Evolutionary conservation across 2,888 invertebrate genomes (phyloP).

Genomic region (Lithophane leautieri): DNA sequence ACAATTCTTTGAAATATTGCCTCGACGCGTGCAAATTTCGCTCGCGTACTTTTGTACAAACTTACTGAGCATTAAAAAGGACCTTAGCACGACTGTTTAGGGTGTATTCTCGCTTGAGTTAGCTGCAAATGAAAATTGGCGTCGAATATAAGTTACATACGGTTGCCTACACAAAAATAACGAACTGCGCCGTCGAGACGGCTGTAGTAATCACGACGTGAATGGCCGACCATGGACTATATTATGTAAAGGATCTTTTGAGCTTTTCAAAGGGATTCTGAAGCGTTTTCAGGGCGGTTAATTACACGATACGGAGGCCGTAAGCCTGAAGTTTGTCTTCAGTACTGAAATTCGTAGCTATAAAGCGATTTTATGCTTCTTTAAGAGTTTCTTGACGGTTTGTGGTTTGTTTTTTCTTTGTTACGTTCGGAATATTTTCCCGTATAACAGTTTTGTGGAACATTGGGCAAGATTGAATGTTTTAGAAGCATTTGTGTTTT

Average conservation of each 20-base stretch:
- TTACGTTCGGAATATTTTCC: slow-evolving; percentile 46
- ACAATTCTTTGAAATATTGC: slow-evolving; percentile 75
- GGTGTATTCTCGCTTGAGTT: slow-evolving; percentile 63
- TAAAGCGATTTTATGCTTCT: slow-evolving; percentile 72
- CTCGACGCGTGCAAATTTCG: slow-evolving; percentile 72
- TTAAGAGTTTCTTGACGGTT: slow-evolving; percentile 66
- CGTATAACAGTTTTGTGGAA: slow-evolving; percentile 45
- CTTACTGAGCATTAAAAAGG: slow-evolving; percentile 54
- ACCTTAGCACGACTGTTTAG: slow-evolving; percentile 62
- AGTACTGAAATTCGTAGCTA: slow-evolving; percentile 71
- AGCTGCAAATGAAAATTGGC: slow-evolving; percentile 69
- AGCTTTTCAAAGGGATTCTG: slow-evolving; percentile 83
- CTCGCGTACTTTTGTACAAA: slow-evolving; percentile 56
- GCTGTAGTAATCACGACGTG: slow-evolving; percentile 84
- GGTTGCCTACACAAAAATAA: slow-evolving; percentile 90
- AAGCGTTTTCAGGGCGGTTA: slow-evolving; percentile 82
- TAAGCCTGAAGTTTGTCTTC: slow-evolving; percentile 75
- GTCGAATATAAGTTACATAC: slow-evolving; percentile 82
- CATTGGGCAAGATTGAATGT: slow-evolving; percentile 49
- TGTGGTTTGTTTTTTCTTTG: slow-evolving; percentile 69
- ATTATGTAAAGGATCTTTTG: slow-evolving; percentile 87
- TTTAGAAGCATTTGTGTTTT: slow-evolving; percentile 37
- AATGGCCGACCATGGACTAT: slow-evolving; percentile 83
- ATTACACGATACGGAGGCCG: slow-evolving; percentile 80
- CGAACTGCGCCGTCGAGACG: slow-evolving; percentile 84